Percentiles rank a stretch among this genome's conserved stretches.
Evolutionary conservation across 2,888 invertebrate genomes (phyloP).

Genomic region (Drepana falcataria): DNA sequence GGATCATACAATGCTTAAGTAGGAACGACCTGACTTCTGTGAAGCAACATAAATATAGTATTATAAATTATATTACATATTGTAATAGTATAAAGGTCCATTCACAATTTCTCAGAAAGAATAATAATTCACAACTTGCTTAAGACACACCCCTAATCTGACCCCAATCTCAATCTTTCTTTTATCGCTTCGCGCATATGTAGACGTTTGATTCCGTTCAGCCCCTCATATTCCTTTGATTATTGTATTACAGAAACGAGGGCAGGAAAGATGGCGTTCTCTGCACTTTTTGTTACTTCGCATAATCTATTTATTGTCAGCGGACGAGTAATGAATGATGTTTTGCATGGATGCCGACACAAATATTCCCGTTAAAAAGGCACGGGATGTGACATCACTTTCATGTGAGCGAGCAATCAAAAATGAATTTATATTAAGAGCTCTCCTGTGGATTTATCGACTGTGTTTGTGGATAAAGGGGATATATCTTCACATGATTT

Average conservation of each 20-base stretch:
- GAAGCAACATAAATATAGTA: too few species aligned
- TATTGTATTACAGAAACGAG: conserved; percentile 70
- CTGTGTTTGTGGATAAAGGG: conserved; percentile 11
- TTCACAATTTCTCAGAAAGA: conserved; percentile 5
- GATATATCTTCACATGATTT: not conserved
- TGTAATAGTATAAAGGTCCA: too few species aligned
- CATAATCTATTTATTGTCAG: conserved; percentile 74
- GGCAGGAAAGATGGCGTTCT: conserved; percentile 54
- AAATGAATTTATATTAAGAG: conserved; percentile 45
- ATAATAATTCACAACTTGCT: conserved; percentile 7
- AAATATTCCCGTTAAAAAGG: conserved; percentile 58
- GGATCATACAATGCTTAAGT: too few species aligned
- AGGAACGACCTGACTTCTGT: too few species aligned
- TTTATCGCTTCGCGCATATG: conserved; percentile 68
- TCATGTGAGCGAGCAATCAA: conserved; percentile 54
- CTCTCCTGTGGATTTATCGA: conserved; percentile 26
- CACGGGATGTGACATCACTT: conserved; percentile 45
- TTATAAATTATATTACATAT: too few species aligned
- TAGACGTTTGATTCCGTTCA: conserved; percentile 60
- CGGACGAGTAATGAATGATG: conserved; percentile 64
- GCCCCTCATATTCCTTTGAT: conserved; percentile 74
- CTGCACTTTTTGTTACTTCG: conserved; percentile 65
- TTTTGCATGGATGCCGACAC: conserved; percentile 61
- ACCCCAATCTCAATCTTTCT: conserved; percentile 50
- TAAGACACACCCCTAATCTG: conserved; percentile 38